Percentiles rank a stretch among this genome's conserved stretches.
Evolutionary conservation across 2,888 invertebrate genomes (phyloP).

Genomic region (Uloborus plumipes): DNA sequence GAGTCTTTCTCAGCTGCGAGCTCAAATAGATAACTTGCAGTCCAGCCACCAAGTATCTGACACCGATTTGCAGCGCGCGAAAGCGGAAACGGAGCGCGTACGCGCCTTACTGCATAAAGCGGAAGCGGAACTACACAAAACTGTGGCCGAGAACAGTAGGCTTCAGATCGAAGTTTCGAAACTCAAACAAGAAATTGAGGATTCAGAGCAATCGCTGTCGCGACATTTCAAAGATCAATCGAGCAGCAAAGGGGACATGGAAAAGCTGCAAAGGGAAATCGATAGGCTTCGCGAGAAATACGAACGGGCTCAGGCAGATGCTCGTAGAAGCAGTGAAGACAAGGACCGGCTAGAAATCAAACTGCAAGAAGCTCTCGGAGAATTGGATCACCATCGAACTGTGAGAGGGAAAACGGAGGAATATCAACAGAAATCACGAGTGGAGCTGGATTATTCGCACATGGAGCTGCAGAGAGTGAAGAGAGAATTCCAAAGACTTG

Average conservation of each 20-base stretch:
- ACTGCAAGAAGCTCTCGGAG: slow-evolving; percentile 62
- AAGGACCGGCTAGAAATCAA: slow-evolving; percentile 67
- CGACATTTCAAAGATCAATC: slow-evolving; percentile 53
- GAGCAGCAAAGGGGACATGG: slow-evolving; percentile 44
- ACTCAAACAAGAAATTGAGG: slow-evolving; percentile 67
- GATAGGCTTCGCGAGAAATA: slow-evolving; percentile 55
- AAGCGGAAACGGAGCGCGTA: slow-evolving; percentile 65
- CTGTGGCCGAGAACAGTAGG: slow-evolving; percentile 66
- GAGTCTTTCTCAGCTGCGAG: slow-evolving; percentile 79
- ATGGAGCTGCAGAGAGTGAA: slow-evolving; percentile 65
- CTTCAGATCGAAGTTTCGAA: slow-evolving; percentile 67
- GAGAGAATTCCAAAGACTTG: slow-evolving; percentile 64
- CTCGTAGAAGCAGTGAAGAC: slow-evolving; percentile 66
- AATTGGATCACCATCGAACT: slow-evolving; percentile 71
- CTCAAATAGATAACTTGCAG: slow-evolving; percentile 57
- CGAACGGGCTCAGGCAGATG: slow-evolving; percentile 68
- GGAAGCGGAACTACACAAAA: slow-evolving; percentile 67
- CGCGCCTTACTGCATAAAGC: slow-evolving; percentile 66
- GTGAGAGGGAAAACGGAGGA: slow-evolving; percentile 65
- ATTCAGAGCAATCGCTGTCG: slow-evolving; percentile 61
- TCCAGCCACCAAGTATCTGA: slow-evolving; percentile 53
- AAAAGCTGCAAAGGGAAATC: slow-evolving; percentile 49
- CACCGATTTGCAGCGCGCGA: slow-evolving; percentile 54
- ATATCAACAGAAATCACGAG: slow-evolving; percentile 65
- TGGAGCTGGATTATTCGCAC: slow-evolving; percentile 73